phyloP scores from a whole-genome alignment of 2,113 vertebrate species.

The Siphamia tubifer region DNA sequence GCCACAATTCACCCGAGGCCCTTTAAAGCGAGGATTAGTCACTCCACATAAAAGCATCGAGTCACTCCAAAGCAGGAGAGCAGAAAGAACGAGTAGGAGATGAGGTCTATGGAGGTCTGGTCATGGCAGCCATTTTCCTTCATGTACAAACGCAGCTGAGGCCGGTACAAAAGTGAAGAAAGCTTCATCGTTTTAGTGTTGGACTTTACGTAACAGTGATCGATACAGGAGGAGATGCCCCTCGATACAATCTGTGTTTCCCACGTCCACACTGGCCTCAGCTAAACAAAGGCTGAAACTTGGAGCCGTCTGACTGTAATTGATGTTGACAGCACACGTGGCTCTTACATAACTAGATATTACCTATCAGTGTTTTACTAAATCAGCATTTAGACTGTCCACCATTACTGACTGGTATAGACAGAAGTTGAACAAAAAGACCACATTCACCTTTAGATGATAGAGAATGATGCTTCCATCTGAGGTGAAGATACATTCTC shows the following conservation, averaged over 20 bases:
- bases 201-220: constrained; percentile 45
- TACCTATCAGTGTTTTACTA: constrained; percentile 37
- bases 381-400: not conserved
- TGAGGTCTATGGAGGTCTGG: constrained; percentile 59
- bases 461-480: not conserved
- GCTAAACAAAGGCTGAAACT: constrained; percentile 41
- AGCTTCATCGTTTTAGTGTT: constrained; percentile 5
- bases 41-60: constrained; percentile 74
- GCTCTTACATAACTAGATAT: constrained; percentile 51
- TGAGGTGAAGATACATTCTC: not conserved
- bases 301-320: constrained; percentile 48
- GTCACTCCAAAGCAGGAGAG: constrained; percentile 64
- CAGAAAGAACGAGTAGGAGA: constrained; percentile 58
- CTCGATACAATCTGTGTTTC: constrained; percentile 38
- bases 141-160: constrained; percentile 3
- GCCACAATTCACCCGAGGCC: constrained; percentile 59
- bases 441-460: not conserved
- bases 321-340: constrained; percentile 55
- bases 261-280: constrained; percentile 12
- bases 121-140: constrained; percentile 62
- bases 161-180: constrained; percentile 9
- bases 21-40: constrained; percentile 72
- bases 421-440: not conserved
- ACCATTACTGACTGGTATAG: not conserved
- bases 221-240: constrained; percentile 45